Base-by-base conservation (phyloP, 2,888 invertebrate species). In the Itoplectis maculator region DNA sequence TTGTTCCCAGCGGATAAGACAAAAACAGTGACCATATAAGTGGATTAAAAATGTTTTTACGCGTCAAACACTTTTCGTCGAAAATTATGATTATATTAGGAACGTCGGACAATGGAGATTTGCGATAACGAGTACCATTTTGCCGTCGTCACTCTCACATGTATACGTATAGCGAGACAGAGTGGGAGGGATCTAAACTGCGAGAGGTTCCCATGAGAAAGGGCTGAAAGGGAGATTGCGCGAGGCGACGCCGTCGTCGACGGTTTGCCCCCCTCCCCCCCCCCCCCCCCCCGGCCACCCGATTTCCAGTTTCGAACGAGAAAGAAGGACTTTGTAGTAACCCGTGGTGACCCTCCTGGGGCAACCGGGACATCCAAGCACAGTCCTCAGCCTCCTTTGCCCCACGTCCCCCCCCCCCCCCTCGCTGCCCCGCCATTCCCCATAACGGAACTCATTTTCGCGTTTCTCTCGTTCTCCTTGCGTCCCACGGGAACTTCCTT, bases 171-270 rank as follows among this genome's bases (percentile, higher is more conserved):
- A n/a, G 20, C 13, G 37, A 61, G 54, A 45, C 47, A 13, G 45
- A 49, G 20, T 11, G 15, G 49, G 20, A 85, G 20, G 85, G 81
- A 82, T 86, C 84, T 83, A 82, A 86, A 86, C 85, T 85, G 87
- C 85, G 80, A 84, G 85, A 84, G 82, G 81, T 83, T 80, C 85
- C 82, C 86, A 82, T 82, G 85, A 86, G 87, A 70, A 82, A 85
- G 84, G 66, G 51, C 68, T 68, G 72, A 76, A 82, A 79, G 72
- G 63, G 35, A 59, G 72, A 61, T 76, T 45, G 42, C 56, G 63
- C 20, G 9, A 63, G 70, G 70, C 65, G 66, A 51, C 45, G 59
- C 45, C 45, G 54, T 61, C 20, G 49, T 51, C 59, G 61, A 56
- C 51, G 66, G 66, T 74, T 79, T 82, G 72, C 18, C 72, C 68